Percentiles rank a stretch among this genome's conserved stretches.
Evolutionary conservation across 64 coral and sea anemone species (phyloP).

Genomic region (Dendronephthya gigantea): DNA sequence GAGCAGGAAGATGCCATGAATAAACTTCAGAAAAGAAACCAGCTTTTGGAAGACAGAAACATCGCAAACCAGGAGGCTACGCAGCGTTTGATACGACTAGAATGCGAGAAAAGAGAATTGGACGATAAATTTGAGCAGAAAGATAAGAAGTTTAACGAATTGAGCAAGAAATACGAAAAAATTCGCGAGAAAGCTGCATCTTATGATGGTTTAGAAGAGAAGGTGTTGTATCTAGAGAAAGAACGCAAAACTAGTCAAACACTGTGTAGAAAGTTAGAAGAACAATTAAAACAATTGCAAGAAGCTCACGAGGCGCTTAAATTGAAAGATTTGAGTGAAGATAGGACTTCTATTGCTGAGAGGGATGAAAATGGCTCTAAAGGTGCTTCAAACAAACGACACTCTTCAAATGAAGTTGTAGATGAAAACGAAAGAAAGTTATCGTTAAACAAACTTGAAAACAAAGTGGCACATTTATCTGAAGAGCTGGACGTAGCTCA

Average conservation of each 20-base stretch:
- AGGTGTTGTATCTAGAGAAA: not conserved
- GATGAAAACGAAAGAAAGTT: too few species aligned
- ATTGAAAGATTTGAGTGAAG: not conserved
- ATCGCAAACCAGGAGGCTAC: not conserved
- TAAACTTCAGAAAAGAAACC: not conserved
- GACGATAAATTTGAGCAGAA: conserved; percentile 1
- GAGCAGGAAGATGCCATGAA: not conserved
- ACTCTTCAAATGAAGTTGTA: too few species aligned
- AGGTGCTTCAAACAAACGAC: too few species aligned
- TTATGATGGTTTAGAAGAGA: not conserved
- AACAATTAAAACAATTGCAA: not conserved
- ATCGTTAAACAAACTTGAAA: not conserved
- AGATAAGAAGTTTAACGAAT: not conserved
- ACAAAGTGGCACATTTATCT: not conserved
- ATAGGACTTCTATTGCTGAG: not conserved
- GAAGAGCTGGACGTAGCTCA: conserved; percentile 1
- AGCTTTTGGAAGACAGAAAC: not conserved
- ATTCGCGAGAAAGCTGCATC: not conserved
- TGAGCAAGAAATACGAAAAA: not conserved
- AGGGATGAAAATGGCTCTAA: too few species aligned
- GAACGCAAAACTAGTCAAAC: not conserved
- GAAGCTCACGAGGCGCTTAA: not conserved
- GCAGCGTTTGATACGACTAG: not conserved
- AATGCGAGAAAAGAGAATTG: not conserved
- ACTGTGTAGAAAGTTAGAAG: not conserved